Conservation (phyloP, 2,797 vertebrate species). For the Botia almorhae region DNA sequence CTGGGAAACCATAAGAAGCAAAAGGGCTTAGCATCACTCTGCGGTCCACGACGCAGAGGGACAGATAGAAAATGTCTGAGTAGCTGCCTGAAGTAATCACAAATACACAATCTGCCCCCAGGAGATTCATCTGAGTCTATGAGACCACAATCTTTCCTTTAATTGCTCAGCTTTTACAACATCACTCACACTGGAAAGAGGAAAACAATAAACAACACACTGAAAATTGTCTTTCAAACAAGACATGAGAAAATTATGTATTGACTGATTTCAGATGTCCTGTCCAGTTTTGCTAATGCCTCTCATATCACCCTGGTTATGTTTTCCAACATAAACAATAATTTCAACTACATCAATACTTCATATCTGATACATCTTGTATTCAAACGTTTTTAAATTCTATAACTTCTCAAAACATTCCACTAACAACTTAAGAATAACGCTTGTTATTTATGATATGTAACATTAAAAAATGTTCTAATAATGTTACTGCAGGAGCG, state of each 20-base stretch:
- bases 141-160: slow-evolving; percentile 24
- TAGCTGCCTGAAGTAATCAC: slow-evolving; percentile 51
- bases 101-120: slow-evolving; percentile 36
- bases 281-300: not conserved
- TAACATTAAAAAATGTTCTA: too few species aligned
- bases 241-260: too few species aligned
- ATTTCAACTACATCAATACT: too few species aligned
- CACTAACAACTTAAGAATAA: too few species aligned
- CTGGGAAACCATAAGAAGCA: slow-evolving; percentile 5
- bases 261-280: not conserved
- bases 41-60: not conserved
- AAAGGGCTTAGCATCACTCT: not conserved
- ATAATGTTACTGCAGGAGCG: too few species aligned
- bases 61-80: slow-evolving; percentile 25
- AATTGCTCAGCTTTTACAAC: slow-evolving; percentile 12
- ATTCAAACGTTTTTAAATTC: too few species aligned
- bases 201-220: not conserved
- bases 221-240: not conserved
- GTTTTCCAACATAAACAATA: too few species aligned
- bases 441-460: too few species aligned
- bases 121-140: slow-evolving; percentile 49
- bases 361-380: too few species aligned
- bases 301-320: not conserved
- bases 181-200: not conserved
- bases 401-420: too few species aligned